Evolutionary conservation across 2,888 invertebrate species (phyloP).

Genomic region (Zaprionus lineosus): DNA sequence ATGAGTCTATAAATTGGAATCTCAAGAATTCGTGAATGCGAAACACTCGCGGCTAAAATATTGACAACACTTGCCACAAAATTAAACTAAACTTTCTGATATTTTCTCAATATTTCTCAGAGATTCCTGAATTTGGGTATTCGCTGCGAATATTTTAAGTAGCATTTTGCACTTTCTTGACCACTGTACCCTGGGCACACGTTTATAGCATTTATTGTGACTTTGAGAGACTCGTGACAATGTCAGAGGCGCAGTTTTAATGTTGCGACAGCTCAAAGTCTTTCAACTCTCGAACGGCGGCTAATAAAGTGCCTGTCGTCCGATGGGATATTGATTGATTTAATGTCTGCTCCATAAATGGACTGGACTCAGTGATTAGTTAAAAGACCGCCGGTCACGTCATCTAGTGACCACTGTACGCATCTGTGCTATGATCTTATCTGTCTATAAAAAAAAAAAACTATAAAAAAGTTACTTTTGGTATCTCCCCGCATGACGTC

Average conservation of each 20-base stretch:
- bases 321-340: constrained; percentile 45
- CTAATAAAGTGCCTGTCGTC: background rate
- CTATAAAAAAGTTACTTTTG: constrained; percentile 8
- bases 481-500: constrained; percentile 29
- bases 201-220: constrained; percentile 33
- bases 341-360: constrained; percentile 53
- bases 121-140: no score
- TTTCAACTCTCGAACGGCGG: constrained; percentile 2
- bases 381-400: constrained; percentile 36
- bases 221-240: constrained; percentile 45
- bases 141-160: no score
- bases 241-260: constrained; percentile 35
- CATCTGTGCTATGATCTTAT: constrained; percentile 9
- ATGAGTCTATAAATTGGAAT: no score
- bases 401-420: constrained; percentile 26
- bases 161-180: no score
- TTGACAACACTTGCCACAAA: no score
- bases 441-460: constrained; percentile 8
- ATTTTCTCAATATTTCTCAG: no score
- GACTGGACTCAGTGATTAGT: constrained; percentile 33
- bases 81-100: no score
- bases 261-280: constrained; percentile 12
- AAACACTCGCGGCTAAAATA: no score
- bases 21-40: no score
- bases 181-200: background rate